Evolutionary conservation across 1,140 invertebrate species (phyloP), one percentile per base, ranked within the genome.

Genomic region (Wiebesia pumilae): DNA sequence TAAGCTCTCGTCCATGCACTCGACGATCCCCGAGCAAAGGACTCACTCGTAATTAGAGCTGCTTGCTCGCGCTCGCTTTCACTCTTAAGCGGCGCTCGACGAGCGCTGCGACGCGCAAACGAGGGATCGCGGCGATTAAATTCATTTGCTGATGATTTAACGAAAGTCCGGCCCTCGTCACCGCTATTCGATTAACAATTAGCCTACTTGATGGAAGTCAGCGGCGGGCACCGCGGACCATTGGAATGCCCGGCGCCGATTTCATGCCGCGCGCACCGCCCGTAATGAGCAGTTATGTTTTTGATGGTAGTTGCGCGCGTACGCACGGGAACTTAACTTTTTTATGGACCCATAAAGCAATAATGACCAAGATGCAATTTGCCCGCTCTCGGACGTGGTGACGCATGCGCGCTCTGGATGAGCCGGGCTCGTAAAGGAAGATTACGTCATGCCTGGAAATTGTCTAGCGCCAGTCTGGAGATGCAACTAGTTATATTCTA

Each of bases 91-190:
- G 19, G 19, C 43, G 24, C 77, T 43, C 16, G 40, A 16, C 43
- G 3, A 0, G 0, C 43, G 30, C 6, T n/a, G 43, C 10, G 40
- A 27, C 14, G 9, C 9, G n/a, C 35, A 51, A 16, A 47, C 71
- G 38, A 0, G 35, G 71, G 27, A n/a, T 9, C n/a, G 14, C 88
- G 78, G 86, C 90, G 90, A 91, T 91, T 91, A 90, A 92, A 92
- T 90, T 90, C 87, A 91, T 91, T 91, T 91, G 90, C 89, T 89
- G 90, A 88, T 88, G 88, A 90, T 89, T 89, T 90, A 89, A 90
- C 87, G 90, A 91, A 91, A 90, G 88, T 81, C 30, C 77, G 58
- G 85, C 0, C 1, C 43, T 40, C 78, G 33, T 62, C 43, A 12
- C 43, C 43, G 58, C 80, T 78, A 88, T 91, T 89, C 88, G 87